Evolutionary conservation across 2,113 vertebrate genomes (phyloP).

Genomic region (Chrysochloris asiatica): DNA sequence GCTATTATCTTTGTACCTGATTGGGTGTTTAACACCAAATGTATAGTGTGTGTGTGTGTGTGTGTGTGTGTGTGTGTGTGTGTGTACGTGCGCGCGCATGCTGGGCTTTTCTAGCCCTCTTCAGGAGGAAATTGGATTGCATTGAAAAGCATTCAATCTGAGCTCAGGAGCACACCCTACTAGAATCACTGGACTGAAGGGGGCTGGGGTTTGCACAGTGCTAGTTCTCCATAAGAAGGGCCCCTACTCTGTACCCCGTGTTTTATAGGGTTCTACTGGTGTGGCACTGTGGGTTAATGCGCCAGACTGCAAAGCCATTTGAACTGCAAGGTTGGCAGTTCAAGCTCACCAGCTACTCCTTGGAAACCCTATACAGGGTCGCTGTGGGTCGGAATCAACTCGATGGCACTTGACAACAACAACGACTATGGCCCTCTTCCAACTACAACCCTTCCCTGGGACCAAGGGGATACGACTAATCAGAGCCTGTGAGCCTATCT

Average conservation of each 20-base stretch:
- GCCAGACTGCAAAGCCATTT: too few relatives aligned
- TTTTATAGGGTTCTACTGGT: background rate
- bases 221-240: too few relatives aligned
- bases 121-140: slow-evolving; percentile 83
- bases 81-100: background rate
- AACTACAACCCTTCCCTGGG: background rate
- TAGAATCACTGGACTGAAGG: slow-evolving; percentile 45
- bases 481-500: background rate
- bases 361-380: too few relatives aligned
- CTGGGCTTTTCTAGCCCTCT: slow-evolving; percentile 70
- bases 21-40: slow-evolving; percentile 64
- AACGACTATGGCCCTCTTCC: background rate
- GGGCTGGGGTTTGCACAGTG: rapidly evolving
- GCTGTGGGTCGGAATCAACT: too few relatives aligned
- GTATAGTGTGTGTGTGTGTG: background rate
- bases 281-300: too few relatives aligned
- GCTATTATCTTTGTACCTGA: slow-evolving; percentile 73
- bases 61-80: background rate
- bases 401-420: too few relatives aligned
- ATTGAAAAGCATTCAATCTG: slow-evolving; percentile 79
- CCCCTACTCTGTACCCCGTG: too few relatives aligned
- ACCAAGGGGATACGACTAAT: rapidly evolving
- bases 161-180: slow-evolving; percentile 40
- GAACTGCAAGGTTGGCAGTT: too few relatives aligned
- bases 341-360: too few relatives aligned